These are phyloP conservation scores for Chiloscyllium plagiosum DNA, from an alignment of 2,113 vertebrate genomes.

Conservation along the genomic window DNA sequence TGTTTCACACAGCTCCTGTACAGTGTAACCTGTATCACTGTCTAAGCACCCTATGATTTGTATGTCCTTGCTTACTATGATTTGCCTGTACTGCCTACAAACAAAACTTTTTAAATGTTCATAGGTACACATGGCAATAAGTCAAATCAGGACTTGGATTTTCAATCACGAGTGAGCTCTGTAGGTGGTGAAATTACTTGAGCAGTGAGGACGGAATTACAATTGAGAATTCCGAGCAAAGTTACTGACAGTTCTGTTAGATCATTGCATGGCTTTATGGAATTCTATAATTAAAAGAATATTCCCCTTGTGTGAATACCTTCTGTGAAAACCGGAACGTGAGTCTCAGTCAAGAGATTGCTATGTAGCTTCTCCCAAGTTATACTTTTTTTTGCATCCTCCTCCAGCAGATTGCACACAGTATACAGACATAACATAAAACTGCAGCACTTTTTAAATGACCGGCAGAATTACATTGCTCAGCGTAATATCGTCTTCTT, in stretches of 20 bases:
- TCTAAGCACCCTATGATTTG: too few species aligned
- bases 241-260: background rate
- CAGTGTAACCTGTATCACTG: too few species aligned
- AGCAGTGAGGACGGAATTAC: constrained; percentile 9
- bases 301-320: background rate
- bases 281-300: background rate
- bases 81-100: too few species aligned
- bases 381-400: constrained; percentile 19
- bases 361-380: constrained; percentile 39
- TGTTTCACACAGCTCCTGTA: too few species aligned
- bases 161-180: background rate
- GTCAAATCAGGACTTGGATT: background rate
- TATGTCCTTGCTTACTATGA: too few species aligned
- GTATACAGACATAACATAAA: constrained; percentile 47
- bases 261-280: background rate
- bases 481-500: constrained; percentile 64
- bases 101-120: too few species aligned
- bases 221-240: background rate
- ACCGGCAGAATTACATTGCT: constrained; percentile 61
- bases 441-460: constrained; percentile 56
- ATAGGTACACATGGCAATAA: too few species aligned
- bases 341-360: constrained; percentile 47
- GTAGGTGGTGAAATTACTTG: background rate
- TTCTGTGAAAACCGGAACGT: background rate
- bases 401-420: constrained; percentile 41